Conservation (phyloP, 1,140 invertebrate species). For the Pomacea maculata region DNA sequence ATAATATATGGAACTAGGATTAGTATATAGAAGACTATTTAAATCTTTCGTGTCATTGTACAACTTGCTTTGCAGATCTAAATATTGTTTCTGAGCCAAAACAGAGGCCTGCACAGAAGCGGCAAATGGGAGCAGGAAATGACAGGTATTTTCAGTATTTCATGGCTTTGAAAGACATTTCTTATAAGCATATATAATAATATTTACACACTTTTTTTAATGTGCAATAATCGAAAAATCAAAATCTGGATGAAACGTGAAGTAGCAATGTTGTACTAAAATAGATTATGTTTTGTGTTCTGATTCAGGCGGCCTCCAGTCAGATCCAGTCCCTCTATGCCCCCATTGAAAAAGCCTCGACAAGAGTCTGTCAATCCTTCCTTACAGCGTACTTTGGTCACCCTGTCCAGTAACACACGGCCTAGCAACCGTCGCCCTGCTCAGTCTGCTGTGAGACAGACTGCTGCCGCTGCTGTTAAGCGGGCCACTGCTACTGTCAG, state of each 20-base stretch:
- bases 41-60: too few relatives aligned
- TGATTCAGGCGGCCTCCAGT: conserved; percentile 1
- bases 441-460: neutral
- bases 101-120: conserved; percentile 37
- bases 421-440: neutral
- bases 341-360: neutral
- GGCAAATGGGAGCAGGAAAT: conserved; percentile 17
- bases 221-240: too few relatives aligned
- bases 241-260: too few relatives aligned
- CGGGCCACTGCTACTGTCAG: conserved; percentile 12
- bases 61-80: conserved; percentile 41
- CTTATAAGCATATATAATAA: too few relatives aligned
- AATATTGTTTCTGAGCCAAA: conserved; percentile 59
- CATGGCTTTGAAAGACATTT: too few relatives aligned
- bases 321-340: conserved; percentile 3
- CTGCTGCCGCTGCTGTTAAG: conserved; percentile 14
- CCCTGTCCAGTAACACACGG: neutral
- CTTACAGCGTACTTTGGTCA: conserved; percentile 19
- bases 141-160: conserved; percentile 16
- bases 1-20: too few relatives aligned
- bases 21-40: too few relatives aligned
- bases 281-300: too few relatives aligned
- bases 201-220: too few relatives aligned
- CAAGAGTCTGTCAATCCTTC: conserved; percentile 16
- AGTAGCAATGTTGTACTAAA: too few relatives aligned